Conservation (phyloP, 2,113 vertebrate genomes). For the Phylloscopus trochilus region DNA sequence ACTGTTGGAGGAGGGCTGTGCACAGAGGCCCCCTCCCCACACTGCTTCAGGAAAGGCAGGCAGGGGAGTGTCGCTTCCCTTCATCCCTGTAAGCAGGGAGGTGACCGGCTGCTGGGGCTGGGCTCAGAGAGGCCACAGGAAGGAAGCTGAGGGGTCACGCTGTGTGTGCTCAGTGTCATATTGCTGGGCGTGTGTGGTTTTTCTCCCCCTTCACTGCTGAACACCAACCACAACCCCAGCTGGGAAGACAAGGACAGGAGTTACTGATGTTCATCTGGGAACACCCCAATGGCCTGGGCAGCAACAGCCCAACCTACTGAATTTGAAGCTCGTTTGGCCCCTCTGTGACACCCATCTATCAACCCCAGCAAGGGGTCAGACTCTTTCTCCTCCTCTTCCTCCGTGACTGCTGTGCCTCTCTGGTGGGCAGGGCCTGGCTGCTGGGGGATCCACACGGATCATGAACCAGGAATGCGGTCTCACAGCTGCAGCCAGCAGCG, state of each 20-base stretch:
- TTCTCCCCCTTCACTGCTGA: background rate
- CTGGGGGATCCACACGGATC: background rate
- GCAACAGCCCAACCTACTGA: background rate
- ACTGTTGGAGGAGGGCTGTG: fast-evolving
- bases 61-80: constrained; percentile 24
- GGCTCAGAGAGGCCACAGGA: background rate
- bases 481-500: background rate
- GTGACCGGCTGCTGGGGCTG: background rate
- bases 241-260: background rate
- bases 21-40: background rate
- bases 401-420: background rate
- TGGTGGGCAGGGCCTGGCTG: background rate
- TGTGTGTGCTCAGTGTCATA: background rate
- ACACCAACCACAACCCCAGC: background rate
- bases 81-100: background rate
- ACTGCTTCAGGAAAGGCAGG: background rate
- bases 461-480: background rate
- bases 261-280: background rate
- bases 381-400: background rate
- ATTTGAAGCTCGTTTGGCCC: background rate
- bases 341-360: background rate
- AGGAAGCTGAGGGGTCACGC: background rate
- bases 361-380: background rate
- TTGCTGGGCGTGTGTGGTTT: background rate
- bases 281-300: background rate